These are phyloP conservation scores for Caranx melampygus DNA, from an alignment of 2,113 vertebrate genomes.

Conservation along the genomic window DNA sequence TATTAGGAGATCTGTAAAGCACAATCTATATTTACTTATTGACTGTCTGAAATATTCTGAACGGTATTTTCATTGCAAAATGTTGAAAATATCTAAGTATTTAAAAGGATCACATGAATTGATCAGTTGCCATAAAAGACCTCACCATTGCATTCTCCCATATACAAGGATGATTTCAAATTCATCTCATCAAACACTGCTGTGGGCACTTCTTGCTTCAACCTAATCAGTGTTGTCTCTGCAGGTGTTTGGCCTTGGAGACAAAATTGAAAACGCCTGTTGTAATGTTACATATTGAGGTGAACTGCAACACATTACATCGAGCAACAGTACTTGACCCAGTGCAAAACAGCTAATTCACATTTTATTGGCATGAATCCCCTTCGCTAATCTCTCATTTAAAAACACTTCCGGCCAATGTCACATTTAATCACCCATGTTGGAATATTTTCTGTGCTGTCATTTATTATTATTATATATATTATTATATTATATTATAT, in stretches of 20 bases:
- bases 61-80: neutral
- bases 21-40: too few relatives aligned
- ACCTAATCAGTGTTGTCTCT: conserved; percentile 3
- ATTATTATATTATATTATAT: too few relatives aligned
- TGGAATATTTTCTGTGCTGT: conserved; percentile 43
- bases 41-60: too few relatives aligned
- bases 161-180: neutral
- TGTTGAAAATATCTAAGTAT: neutral
- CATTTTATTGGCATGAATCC: conserved; percentile 11
- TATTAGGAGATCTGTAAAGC: neutral
- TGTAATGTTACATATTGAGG: neutral
- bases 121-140: neutral
- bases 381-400: conserved; percentile 32
- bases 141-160: too few relatives aligned
- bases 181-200: neutral
- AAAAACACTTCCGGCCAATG: conserved; percentile 38
- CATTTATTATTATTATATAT: conserved; percentile 41
- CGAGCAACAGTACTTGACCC: neutral
- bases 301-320: neutral
- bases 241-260: conserved; percentile 19
- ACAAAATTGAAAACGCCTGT: conserved; percentile 5
- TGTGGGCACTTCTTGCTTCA: neutral
- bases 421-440: conserved; percentile 38
- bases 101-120: neutral
- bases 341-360: neutral